Conservation (phyloP, 1,140 invertebrate species). For the Platorchestia sp. region DNA sequence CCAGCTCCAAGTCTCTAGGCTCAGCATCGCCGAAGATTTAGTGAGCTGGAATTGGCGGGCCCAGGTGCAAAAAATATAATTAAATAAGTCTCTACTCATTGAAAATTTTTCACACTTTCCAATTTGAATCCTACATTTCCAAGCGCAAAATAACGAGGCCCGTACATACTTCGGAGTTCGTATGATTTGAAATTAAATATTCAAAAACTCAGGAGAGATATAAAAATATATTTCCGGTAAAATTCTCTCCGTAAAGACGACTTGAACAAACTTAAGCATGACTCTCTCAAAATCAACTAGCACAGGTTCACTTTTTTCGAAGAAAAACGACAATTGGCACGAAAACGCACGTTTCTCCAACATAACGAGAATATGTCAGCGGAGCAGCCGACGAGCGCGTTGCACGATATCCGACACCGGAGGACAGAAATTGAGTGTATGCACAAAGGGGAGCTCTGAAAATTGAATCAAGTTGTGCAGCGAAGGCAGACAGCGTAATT, state of each 20-base stretch:
- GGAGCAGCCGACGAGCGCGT: neutral
- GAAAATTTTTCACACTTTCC: neutral
- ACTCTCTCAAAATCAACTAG: neutral
- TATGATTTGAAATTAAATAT: neutral
- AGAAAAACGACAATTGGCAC: neutral
- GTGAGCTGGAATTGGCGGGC: neutral
- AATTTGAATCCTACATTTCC: neutral
- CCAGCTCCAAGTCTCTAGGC: neutral
- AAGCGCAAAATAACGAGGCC: neutral
- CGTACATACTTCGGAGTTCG: neutral
- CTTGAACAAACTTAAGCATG: neutral
- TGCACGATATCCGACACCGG: conserved; percentile 16
- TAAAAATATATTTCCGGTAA: neutral
- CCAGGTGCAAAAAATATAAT: neutral
- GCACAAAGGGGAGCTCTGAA: neutral
- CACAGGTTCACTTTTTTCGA: neutral
- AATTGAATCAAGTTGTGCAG: conserved; percentile 23
- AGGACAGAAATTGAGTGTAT: neutral
- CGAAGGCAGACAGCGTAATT: conserved; percentile 38
- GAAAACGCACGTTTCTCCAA: neutral
- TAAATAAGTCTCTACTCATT: neutral
- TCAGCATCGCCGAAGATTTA: conserved; percentile 46
- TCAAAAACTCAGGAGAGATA: neutral
- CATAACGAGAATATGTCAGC: neutral
- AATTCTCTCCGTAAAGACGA: neutral